Base-by-base conservation (phyloP, 2,888 invertebrate genomes). In the Pseudoips prasinana region DNA sequence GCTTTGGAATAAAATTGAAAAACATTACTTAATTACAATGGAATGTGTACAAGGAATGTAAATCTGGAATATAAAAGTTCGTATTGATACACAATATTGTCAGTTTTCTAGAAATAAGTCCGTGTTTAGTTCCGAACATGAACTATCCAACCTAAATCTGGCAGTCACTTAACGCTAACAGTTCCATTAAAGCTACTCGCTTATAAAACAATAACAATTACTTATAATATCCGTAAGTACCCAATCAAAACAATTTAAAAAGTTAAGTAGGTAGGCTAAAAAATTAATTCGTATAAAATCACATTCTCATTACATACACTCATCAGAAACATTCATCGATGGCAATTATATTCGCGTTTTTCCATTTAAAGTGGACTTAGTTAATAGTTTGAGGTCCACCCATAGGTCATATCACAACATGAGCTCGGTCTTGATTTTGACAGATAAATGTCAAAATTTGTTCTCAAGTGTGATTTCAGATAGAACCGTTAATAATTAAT, bases 251-350 rank as follows among this genome's bases (percentile, higher is more conserved):
- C 28, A 27, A 38, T 34, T 40, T 34, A 33, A 39, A 46, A 46
- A 40, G 6, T n/a, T n/a, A n/a, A n/a, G 14, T 3, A 14, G 2
- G 7, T 20, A n/a, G 20, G 20, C n/a, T n/a, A n/a, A 20, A 36
- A 40, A 7, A 57, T 29, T 53, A 53, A 53, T 49, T 58, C 55
- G 45, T 54, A 54, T 58, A 49, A 58, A 58, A 54, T 54, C 58
- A 54, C 53, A 49, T 54, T 40, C 29, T 33, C 20, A 29, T 48
- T 35, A 26, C 27, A 34, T 27, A 33, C 40, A 30, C 29, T 36
- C 35, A 23, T 25, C 10, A 25, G 8, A 57, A 36, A 41, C 57
- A 35, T 29, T 42, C 31, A 32, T 39, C 28, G 22, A 53, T 48
- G 54, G 52, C 52, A 58, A 43, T 37, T 29, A 36, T 29, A 30